Evolutionary conservation across 2,888 invertebrate genomes (phyloP), one percentile per base, ranked within the genome.

Genomic region (Euplexia lucipara): DNA sequence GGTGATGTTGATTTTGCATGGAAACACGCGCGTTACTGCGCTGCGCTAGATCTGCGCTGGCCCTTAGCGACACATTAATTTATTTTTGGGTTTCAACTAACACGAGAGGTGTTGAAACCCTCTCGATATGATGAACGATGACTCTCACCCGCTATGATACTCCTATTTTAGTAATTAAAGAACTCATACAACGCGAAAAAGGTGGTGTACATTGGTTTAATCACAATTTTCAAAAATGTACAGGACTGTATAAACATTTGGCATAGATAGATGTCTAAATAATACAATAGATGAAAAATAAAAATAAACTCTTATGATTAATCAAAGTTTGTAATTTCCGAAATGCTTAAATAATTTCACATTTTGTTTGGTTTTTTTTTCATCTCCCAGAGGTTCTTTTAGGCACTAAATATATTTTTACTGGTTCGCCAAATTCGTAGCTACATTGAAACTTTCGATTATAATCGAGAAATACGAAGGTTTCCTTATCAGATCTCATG

Each of bases 381-480:
- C 77, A 74, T 85, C 57, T 58, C 85, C 79, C 80, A 88, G 94
- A 94, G 94, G 94, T 94, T 94, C 93, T 93, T 93, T 93, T 92
- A 92, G 89, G 93, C 94, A 93, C 88, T 88, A 85, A 79, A 74
- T 83, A 84, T 77, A 79, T 75, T 75, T 65, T 74, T 64, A 81
- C 71, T 84, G 88, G 84, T 89, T 88, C 86, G 82, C 86, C 87
- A 87, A 90, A 88, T 88, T 83, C 84, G 70, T 81, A 78, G 72
- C 75, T 82, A 82, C 79, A 73, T 76, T 75, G 75, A 78, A 83
- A 82, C 77, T 78, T 81, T 75, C 60, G 58, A 74, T 70, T 61
- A 48, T 58, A 53, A 69, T 71, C 59, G 71, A 62, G 65, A 64
- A 66, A 71, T 69, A 73, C 72, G 65, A 67, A 60, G 61, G 63